Evolutionary conservation across 2,888 invertebrate genomes (phyloP), one percentile per base, ranked within the genome.

Genomic region (Anoplius nigerrimus): DNA sequence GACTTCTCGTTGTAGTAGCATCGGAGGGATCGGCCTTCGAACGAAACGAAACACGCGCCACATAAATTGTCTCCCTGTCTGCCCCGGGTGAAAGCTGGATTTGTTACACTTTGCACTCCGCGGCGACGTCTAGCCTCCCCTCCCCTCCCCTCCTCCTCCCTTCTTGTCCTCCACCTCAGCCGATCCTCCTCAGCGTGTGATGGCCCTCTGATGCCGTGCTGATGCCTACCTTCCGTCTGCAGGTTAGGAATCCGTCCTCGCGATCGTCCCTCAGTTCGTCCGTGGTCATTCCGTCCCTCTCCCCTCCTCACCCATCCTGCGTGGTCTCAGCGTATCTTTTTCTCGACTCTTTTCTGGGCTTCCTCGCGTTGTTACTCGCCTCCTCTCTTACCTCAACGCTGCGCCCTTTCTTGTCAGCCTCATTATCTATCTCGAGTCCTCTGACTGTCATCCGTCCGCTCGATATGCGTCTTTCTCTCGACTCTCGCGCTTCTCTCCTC

Each of bases 61-160:
- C 87, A 88, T 88, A 88, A 88, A 88, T 88, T 87, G 85, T 88
- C 87, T 82, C 82, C 81, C 84, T 87, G 87, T 87, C 88, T 84
- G 81, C 80, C 80, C 66, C 81, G 84, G 84, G 86, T 88, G 87
- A 88, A 88, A 88, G 88, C 87, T 88, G 88, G 88, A 88, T 88
- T 88, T 88, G 88, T 88, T 87, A 87, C 86, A 88, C 87, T 88
- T 88, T 87, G 86, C 88, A 87, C 87, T 86, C 84, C 79, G 69
- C 79, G 79, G 73, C 82, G 82, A 84, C 82, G 82, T 86, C 86
- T 84, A 86, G 85, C 78, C 79, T 71, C 34, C 72, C 58, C 56
- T 27, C 64, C 58, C 60, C 53, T 69, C 68, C 68, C 63, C 46
- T 55, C 58, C 56, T 34, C 34, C 27, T 8, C 22, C 56, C 42